phyloP scores from a whole-genome alignment of 2,888 invertebrate species.

The Lycia hirtaria region DNA sequence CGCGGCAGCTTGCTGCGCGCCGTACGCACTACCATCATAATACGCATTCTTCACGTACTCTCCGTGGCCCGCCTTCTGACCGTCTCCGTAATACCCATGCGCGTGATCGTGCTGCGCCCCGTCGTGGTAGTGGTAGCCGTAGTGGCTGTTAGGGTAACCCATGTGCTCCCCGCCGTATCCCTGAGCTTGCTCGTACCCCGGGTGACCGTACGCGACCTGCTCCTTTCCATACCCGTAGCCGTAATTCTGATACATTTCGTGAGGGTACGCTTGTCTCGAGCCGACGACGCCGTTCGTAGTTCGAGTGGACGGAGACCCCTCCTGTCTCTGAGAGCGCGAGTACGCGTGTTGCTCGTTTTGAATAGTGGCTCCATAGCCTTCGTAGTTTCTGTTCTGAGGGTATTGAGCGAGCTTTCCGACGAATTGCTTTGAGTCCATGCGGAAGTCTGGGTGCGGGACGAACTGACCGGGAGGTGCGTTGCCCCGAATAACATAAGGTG shows the following conservation, averaged over 20 bases:
- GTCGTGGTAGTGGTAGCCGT: conserved; percentile 82
- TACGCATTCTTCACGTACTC: conserved; percentile 83
- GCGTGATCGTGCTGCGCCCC: conserved; percentile 72
- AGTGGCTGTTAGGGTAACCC: conserved; percentile 77
- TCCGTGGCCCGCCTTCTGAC: conserved; percentile 81
- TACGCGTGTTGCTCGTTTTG: conserved; percentile 79
- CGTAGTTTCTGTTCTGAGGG: conserved; percentile 76
- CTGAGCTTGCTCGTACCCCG: conserved; percentile 83
- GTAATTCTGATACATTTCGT: conserved; percentile 82
- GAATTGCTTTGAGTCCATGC: conserved; percentile 80
- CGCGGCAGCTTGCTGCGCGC: conserved; percentile 67
- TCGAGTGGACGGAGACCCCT: conserved; percentile 67
- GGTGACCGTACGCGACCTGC: conserved; percentile 83
- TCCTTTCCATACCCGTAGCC: conserved; percentile 84
- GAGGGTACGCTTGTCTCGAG: conserved; percentile 72
- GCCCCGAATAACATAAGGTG: conserved; percentile 85
- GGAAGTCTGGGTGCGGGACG: conserved; percentile 81
- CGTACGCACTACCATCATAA: conserved; percentile 72
- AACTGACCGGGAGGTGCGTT: conserved; percentile 80
- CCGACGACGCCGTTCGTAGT: conserved; percentile 72
- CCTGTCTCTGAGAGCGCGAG: conserved; percentile 75
- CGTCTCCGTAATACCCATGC: conserved; percentile 79
- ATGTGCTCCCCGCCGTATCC: conserved; percentile 74
- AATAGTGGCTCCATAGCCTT: conserved; percentile 64
- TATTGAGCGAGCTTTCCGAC: conserved; percentile 77